Percentiles rank a stretch among this genome's conserved stretches.
Conservation (phyloP, 2,888 invertebrate species). For the Drosophila acutilabella region DNA sequence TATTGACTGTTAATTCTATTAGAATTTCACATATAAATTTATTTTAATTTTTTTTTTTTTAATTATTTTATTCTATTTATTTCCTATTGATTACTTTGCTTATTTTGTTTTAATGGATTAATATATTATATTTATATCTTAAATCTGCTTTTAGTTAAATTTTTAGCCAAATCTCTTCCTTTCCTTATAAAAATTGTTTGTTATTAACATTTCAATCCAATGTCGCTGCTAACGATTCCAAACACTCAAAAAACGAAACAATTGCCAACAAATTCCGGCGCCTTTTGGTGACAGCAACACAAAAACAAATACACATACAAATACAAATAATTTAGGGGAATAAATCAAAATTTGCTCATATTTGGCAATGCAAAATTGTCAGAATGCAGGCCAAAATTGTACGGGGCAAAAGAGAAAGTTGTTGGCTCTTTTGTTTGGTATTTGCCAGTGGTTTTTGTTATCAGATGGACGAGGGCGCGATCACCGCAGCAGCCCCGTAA, state of each 20-base stretch:
- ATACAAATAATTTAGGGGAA: constrained; percentile 38
- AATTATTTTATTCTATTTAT: no score
- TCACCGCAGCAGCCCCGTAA: constrained; percentile 55
- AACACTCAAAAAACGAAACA: constrained; percentile 13
- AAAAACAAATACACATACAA: constrained; percentile 39
- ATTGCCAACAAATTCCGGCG: constrained; percentile 42
- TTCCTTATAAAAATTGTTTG: no score
- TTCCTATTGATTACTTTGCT: no score
- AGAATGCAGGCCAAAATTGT: constrained; percentile 48
- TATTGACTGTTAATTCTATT: no score
- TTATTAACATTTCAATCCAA: no score
- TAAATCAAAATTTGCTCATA: constrained; percentile 71
- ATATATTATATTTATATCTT: no score
- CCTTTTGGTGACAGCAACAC: constrained; percentile 58
- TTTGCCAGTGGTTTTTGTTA: constrained; percentile 81
- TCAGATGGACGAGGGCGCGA: constrained; percentile 81
- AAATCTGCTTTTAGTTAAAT: no score
- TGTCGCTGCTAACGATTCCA: not conserved
- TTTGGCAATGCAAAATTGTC: constrained; percentile 55
- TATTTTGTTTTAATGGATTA: no score
- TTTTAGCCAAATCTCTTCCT: no score
- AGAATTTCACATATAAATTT: no score
- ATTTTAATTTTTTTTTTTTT: no score
- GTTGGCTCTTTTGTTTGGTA: constrained; percentile 63
- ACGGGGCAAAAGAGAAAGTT: constrained; percentile 79